Conservation (phyloP, 2,797 vertebrate genomes). For the Pangasius macronema region DNA sequence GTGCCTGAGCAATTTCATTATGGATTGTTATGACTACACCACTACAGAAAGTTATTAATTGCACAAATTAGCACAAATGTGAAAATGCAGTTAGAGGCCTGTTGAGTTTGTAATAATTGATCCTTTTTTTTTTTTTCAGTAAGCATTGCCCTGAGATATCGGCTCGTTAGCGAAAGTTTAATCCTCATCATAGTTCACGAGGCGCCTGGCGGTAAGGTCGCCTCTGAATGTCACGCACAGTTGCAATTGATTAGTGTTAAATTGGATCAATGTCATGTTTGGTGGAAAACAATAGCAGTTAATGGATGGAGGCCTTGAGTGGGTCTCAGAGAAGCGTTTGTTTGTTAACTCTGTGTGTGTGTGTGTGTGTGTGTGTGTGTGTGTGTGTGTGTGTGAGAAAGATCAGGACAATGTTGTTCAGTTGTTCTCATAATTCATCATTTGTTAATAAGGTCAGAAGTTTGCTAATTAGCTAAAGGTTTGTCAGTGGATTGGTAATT, state of each 20-base stretch:
- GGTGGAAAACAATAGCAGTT: conserved; percentile 96
- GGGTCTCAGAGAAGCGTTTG: conserved; percentile 87
- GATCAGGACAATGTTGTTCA: neutral
- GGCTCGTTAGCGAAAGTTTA: conserved; percentile 99
- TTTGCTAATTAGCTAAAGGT: conserved; percentile 35
- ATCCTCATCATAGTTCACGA: conserved; percentile 99
- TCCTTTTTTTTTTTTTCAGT: conserved; percentile 81
- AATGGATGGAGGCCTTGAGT: conserved; percentile 89
- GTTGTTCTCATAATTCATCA: conserved; percentile 48
- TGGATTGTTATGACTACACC: conserved; percentile 99
- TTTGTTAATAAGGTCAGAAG: conserved; percentile 44
- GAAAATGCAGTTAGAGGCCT: conserved; percentile 93
- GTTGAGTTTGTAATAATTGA: conserved; percentile 98
- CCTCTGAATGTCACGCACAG: conserved; percentile 99
- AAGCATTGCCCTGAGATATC: conserved; percentile 91
- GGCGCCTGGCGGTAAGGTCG: conserved; percentile 98
- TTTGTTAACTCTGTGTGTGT: conserved; percentile 55
- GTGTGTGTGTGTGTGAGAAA: neutral
- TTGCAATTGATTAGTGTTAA: conserved; percentile 99
- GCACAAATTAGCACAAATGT: conserved; percentile 92
- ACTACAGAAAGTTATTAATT: conserved; percentile 89
- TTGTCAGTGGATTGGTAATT: conserved; percentile 42
- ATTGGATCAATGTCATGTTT: conserved; percentile 99
- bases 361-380: conserved; percentile 10
- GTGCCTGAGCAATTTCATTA: conserved; percentile 79